A percentile compares a stretch with the other conserved stretches of the same genome.
Evolutionary conservation across 2,113 vertebrate species (phyloP).

Genomic region (Dicerorhinus sumatrensis): DNA sequence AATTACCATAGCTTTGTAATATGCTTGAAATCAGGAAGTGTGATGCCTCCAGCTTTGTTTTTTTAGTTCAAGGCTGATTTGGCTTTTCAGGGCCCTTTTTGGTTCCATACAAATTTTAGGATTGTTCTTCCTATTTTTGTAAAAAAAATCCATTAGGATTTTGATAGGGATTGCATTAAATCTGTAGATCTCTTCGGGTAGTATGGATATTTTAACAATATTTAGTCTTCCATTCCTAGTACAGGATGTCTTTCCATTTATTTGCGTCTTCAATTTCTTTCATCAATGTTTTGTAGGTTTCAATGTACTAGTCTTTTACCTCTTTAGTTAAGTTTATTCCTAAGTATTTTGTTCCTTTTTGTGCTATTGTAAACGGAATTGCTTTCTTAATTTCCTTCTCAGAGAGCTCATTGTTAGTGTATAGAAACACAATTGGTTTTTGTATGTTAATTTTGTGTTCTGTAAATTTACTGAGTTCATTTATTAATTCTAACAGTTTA

Average conservation of each 20-base stretch:
- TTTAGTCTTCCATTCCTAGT: neutral
- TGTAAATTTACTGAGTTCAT: neutral
- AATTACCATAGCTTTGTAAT: neutral
- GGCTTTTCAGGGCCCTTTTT: no score
- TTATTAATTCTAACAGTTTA: neutral
- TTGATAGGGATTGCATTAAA: neutral
- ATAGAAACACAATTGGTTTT: neutral
- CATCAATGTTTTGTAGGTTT: no score
- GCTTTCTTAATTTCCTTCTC: neutral
- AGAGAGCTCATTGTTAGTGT: neutral
- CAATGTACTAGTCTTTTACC: no score
- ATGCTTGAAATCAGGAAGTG: neutral
- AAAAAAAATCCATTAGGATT: neutral
- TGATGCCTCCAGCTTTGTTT: neutral
- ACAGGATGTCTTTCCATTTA: no score
- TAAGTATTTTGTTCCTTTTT: no score
- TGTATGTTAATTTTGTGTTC: neutral
- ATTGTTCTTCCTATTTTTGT: neutral
- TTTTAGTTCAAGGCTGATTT: neutral
- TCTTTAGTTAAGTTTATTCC: no score
- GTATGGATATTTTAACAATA: neutral
- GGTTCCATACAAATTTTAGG: neutral
- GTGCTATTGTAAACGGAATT: neutral
- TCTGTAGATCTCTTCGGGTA: neutral
- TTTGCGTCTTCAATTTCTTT: no score